Percentiles rank a stretch among this genome's conserved stretches.
Evolutionary conservation across 92 coral and sea anemone species (phyloP).

Genomic region (Palythoa heliodiscus): DNA sequence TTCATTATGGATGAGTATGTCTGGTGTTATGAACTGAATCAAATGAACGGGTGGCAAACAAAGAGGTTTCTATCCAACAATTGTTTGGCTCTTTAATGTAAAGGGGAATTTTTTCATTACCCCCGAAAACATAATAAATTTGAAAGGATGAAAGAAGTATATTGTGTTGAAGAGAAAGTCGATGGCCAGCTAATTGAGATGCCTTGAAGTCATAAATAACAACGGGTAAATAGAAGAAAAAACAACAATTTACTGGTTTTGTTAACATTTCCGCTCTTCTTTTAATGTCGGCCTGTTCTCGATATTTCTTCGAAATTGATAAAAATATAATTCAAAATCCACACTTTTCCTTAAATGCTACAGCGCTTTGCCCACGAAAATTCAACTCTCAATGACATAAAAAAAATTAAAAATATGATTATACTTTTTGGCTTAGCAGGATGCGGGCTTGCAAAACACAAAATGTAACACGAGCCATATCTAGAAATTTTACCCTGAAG

Average conservation of each 20-base stretch:
- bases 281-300: slow-evolving; percentile 10
- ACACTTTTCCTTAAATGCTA: not conserved
- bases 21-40: slow-evolving; percentile 5
- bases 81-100: not conserved
- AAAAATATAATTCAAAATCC: slow-evolving; percentile 5
- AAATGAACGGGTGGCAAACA: slow-evolving; percentile 12
- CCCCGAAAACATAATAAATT: slow-evolving; percentile 16
- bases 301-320: not conserved
- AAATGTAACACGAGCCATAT: not conserved
- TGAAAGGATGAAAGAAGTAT: slow-evolving; percentile 14
- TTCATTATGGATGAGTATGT: slow-evolving; percentile 24
- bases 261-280: not conserved
- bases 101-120: not conserved
- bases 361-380: not conserved
- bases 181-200: slow-evolving; percentile 16
- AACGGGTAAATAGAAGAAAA: slow-evolving; percentile 10
- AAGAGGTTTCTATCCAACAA: not conserved
- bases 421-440: not conserved
- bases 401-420: not conserved
- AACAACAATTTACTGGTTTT: slow-evolving; percentile 14
- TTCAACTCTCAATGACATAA: not conserved
- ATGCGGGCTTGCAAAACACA: not conserved
- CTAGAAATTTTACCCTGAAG: not conserved
- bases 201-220: slow-evolving; percentile 10
- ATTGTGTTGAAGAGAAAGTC: not conserved